These are phyloP conservation scores for Alviniconcha strummeri DNA, from an alignment of 2,888 invertebrate genomes.

Conservation along the genomic window DNA sequence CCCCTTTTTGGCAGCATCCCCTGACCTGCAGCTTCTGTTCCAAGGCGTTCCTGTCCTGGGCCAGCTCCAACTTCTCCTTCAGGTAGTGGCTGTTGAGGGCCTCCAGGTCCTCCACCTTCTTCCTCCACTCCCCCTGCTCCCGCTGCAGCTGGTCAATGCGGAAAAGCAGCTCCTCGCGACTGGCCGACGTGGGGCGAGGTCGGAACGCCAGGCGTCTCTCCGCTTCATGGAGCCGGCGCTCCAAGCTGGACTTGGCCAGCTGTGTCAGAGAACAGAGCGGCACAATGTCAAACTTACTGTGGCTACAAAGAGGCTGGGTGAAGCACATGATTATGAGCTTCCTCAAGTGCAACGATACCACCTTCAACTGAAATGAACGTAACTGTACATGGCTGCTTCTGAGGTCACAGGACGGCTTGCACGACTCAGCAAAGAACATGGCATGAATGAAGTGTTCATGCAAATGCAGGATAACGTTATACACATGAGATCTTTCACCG, in stretches of 20 bases:
- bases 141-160: conserved; percentile 39
- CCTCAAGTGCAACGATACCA: too few species aligned
- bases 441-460: too few species aligned
- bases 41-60: conserved; percentile 31
- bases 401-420: too few species aligned
- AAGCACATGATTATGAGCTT: too few species aligned
- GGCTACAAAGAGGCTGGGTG: too few species aligned
- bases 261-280: not conserved
- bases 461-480: too few species aligned
- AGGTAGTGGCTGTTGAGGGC: conserved; percentile 35
- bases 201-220: conserved; percentile 31
- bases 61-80: conserved; percentile 37
- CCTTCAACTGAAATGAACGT: too few species aligned
- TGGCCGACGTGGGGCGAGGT: conserved; percentile 17
- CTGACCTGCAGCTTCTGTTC: conserved; percentile 32
- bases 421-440: too few species aligned
- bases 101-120: conserved; percentile 37
- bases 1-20: too few species aligned
- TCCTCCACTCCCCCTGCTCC: conserved; percentile 33
- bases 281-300: too few species aligned
- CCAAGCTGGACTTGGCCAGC: conserved; percentile 26
- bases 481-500: too few species aligned
- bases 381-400: too few species aligned
- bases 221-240: conserved; percentile 28
- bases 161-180: conserved; percentile 37